phyloP scores from a whole-genome alignment of 2,888 invertebrate species.

The Pterobdella sp. region DNA sequence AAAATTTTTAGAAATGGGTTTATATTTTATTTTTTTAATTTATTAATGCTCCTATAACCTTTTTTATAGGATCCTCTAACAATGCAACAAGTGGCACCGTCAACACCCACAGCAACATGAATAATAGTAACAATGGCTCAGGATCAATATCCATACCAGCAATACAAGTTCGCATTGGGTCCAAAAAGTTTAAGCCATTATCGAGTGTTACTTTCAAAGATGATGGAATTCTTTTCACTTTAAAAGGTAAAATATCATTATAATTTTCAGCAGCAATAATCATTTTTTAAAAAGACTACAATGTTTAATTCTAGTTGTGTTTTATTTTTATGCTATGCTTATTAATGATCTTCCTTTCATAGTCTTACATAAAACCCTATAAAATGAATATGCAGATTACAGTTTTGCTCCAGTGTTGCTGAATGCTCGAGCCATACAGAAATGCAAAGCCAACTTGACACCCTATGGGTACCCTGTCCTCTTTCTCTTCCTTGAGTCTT shows the following conservation, averaged over 20 bases:
- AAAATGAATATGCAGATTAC: slow-evolving; percentile 32
- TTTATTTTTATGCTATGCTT: neutral
- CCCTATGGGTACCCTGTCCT: slow-evolving; percentile 34
- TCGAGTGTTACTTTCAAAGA: slow-evolving; percentile 38
- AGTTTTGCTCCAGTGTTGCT: slow-evolving; percentile 38
- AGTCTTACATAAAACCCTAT: neutral
- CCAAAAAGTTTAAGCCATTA: slow-evolving; percentile 36
- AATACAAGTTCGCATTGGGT: slow-evolving; percentile 38
- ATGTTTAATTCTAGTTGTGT: neutral
- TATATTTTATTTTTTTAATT: no score
- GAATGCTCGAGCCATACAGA: slow-evolving; percentile 38
- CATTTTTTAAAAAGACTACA: no score
- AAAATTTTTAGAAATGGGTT: no score
- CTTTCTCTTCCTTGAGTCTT: slow-evolving; percentile 38
- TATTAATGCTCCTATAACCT: no score
- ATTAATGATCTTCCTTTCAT: neutral
- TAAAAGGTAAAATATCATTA: no score
- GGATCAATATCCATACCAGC: slow-evolving; percentile 29
- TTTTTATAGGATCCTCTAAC: neutral
- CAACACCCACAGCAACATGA: slow-evolving; percentile 9
- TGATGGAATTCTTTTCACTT: slow-evolving; percentile 38
- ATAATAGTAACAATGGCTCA: neutral
- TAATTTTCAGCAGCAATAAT: no score
- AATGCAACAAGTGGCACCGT: neutral
- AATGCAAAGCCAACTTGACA: slow-evolving; percentile 36